Percentiles rank a stretch among this genome's conserved stretches.
phyloP scores from a whole-genome alignment of 1,140 invertebrate species.

The Aphidius ervi region DNA sequence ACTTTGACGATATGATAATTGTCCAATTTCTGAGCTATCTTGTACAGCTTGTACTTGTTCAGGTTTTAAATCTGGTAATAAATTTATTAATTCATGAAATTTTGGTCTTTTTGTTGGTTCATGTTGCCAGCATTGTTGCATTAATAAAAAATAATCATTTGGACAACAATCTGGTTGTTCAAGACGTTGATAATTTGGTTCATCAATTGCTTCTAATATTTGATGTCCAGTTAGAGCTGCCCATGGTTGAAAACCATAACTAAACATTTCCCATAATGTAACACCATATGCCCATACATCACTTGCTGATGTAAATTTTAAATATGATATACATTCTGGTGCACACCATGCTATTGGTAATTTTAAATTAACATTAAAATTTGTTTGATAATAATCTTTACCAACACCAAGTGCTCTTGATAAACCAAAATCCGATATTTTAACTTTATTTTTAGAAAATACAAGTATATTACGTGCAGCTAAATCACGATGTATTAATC shows the following conservation, averaged over 20 bases:
- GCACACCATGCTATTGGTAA: conserved; percentile 98
- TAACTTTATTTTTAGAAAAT: conserved; percentile 93
- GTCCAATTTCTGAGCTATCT: conserved; percentile 59
- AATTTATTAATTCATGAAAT: conserved; percentile 79
- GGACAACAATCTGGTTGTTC: conserved; percentile 95
- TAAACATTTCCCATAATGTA: conserved; percentile 99
- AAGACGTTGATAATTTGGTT: conserved; percentile 81
- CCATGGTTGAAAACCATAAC: conserved; percentile 97
- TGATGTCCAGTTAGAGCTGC: conserved; percentile 91
- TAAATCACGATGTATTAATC: conserved; percentile 90
- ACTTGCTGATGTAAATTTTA: conserved; percentile 91
- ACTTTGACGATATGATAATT: conserved; percentile 78
- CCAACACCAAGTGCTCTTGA: conserved; percentile 93
- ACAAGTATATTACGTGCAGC: conserved; percentile 94
- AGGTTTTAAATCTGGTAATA: conserved; percentile 82
- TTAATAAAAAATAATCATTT: conserved; percentile 85
- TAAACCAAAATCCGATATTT: conserved; percentile 97
- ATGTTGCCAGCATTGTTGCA: conserved; percentile 95
- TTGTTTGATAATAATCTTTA: conserved; percentile 98
- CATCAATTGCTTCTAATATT: conserved; percentile 93
- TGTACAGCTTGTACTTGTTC: conserved; percentile 81
- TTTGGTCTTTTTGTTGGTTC: conserved; percentile 84
- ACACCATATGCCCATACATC: conserved; percentile 98
- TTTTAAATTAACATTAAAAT: conserved; percentile 97
- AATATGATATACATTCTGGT: conserved; percentile 94